phyloP scores from a whole-genome alignment of 1,140 invertebrate species.

The Saccostrea cuccullata region DNA sequence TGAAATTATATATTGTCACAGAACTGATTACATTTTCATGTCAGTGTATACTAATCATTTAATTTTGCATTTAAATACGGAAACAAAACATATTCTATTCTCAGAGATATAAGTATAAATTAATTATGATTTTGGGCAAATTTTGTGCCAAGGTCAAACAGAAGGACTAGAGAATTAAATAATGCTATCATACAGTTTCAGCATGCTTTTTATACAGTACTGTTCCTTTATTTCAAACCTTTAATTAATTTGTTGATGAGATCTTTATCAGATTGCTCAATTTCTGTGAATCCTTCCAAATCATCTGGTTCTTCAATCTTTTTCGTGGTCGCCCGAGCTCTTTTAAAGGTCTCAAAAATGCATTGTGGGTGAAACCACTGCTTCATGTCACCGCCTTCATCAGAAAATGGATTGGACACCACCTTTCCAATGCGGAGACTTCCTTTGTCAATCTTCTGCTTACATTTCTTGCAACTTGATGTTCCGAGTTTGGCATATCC shows the following conservation, averaged over 20 bases:
- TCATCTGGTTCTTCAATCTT: constrained; percentile 89
- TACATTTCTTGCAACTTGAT: constrained; percentile 93
- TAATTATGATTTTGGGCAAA: no score
- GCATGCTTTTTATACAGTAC: no score
- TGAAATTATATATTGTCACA: no score
- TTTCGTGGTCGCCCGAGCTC: constrained; percentile 89
- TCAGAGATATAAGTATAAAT: no score
- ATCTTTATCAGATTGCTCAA: constrained; percentile 85
- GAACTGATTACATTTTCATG: not conserved
- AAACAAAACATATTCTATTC: not conserved
- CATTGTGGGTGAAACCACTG: constrained; percentile 90
- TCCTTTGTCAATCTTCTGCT: constrained; percentile 87
- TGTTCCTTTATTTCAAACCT: constrained; percentile 64
- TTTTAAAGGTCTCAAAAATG: constrained; percentile 87
- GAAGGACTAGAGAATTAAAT: no score
- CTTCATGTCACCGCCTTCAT: constrained; percentile 89
- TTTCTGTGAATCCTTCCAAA: constrained; percentile 86
- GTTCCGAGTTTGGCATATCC: constrained; percentile 89
- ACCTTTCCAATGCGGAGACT: constrained; percentile 86
- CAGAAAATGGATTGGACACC: constrained; percentile 87
- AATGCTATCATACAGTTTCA: no score
- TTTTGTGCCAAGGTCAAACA: no score
- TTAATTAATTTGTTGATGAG: constrained; percentile 81
- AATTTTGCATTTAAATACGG: not conserved
- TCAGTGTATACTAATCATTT: not conserved